Evolutionary conservation across 2,797 vertebrate species (phyloP).

Genomic region (Darevskia mixta): DNA sequence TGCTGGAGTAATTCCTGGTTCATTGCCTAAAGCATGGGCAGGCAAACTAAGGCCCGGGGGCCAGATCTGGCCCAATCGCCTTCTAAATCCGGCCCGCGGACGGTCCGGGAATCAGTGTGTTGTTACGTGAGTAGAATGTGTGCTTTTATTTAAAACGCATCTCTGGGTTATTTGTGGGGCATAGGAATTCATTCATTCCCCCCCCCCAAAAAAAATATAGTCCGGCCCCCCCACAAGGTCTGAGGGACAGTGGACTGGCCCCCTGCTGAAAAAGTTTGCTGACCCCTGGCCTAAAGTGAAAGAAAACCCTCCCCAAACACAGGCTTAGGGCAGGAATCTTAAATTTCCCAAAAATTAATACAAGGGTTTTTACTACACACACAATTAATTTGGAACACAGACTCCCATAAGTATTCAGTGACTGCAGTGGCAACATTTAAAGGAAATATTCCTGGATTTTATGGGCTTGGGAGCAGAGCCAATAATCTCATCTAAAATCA

Average conservation of each 20-base stretch:
- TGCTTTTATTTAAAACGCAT: too few relatives aligned
- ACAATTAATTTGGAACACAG: background rate
- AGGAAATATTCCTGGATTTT: background rate
- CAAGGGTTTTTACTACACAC: background rate
- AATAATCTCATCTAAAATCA: slow-evolving; percentile 37
- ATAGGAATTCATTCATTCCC: too few relatives aligned
- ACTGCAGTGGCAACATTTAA: background rate
- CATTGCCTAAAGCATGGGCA: background rate
- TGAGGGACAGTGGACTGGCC: too few relatives aligned
- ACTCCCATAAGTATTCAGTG: background rate
- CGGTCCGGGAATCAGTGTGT: too few relatives aligned
- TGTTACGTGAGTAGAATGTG: too few relatives aligned
- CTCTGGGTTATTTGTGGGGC: too few relatives aligned
- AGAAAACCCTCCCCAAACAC: background rate
- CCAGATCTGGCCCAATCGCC: too few relatives aligned
- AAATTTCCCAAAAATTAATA: background rate
- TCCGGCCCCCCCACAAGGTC: too few relatives aligned
- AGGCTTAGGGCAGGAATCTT: background rate
- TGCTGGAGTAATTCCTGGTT: slow-evolving; percentile 9
- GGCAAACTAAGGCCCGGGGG: too few relatives aligned
- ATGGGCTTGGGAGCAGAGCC: slow-evolving; percentile 10
- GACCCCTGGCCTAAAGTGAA: background rate
- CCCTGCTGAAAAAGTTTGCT: too few relatives aligned
- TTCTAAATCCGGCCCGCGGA: too few relatives aligned
- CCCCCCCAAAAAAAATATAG: too few relatives aligned